Percentiles rank a stretch among this genome's conserved stretches.
These are phyloP conservation scores for Melanocharis versteri DNA, from an alignment of 2,113 vertebrate species.

Conservation along the genomic window DNA sequence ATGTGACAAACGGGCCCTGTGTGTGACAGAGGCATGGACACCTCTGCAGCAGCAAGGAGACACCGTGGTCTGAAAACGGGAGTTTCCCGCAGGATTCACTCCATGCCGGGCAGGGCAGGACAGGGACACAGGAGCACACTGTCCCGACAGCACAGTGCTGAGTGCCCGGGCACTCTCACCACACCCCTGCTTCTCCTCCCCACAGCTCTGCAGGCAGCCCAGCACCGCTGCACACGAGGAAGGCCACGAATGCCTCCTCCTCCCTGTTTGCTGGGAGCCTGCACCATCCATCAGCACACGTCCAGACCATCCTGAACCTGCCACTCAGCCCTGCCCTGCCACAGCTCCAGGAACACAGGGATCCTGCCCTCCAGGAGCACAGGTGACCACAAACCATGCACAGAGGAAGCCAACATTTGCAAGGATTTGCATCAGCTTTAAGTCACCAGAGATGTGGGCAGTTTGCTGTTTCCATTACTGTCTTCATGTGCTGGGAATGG, in stretches of 20 bases:
- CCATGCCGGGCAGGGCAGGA: rapidly evolving
- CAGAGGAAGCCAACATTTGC: not conserved
- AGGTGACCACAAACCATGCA: not conserved
- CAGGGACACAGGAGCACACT: rapidly evolving
- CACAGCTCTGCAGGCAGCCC: not conserved
- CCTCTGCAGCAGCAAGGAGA: not conserved
- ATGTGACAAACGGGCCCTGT: not conserved
- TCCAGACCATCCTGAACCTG: not conserved
- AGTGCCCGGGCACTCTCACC: rapidly evolving
- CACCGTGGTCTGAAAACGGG: rapidly evolving
- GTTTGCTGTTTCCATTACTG: not conserved
- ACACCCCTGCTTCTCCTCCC: not conserved
- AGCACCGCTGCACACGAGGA: not conserved
- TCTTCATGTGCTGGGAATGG: not conserved
- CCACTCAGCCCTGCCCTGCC: not conserved
- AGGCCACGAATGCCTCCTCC: not conserved
- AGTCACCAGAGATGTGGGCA: not conserved
- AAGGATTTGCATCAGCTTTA: not conserved
- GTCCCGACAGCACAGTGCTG: rapidly evolving
- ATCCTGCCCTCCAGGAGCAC: not conserved
- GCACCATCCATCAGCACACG: not conserved
- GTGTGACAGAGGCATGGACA: not conserved
- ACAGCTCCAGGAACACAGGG: not conserved
- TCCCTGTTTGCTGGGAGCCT: not conserved
- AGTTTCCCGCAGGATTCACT: not conserved